These are phyloP conservation scores for Stomorhina lunata DNA, from an alignment of 2,888 invertebrate species.

Conservation along the genomic window DNA sequence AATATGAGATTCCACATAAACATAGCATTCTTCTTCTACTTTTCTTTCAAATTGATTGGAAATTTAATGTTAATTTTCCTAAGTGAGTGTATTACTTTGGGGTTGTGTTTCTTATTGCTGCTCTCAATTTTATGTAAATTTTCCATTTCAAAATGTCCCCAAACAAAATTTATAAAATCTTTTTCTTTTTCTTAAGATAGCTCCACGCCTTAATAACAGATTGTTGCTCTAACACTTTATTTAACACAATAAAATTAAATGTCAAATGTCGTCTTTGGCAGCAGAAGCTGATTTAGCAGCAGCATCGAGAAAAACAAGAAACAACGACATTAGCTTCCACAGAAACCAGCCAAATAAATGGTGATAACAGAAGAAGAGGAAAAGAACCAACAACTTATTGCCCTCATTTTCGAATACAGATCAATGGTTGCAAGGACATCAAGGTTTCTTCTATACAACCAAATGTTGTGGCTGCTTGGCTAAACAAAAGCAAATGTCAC, in stretches of 20 bases:
- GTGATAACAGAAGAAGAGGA: background rate
- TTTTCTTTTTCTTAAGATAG: background rate
- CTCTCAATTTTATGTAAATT: constrained; percentile 49
- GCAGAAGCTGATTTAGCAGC: background rate
- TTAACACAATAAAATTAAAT: constrained; percentile 37
- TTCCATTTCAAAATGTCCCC: background rate
- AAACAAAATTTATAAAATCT: background rate
- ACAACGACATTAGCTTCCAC: background rate
- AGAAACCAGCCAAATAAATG: too few relatives aligned
- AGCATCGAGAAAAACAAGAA: background rate
- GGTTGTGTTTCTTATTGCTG: background rate
- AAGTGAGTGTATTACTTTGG: constrained; percentile 12
- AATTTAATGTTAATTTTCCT: constrained; percentile 3
- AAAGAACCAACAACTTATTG: constrained; percentile 2
- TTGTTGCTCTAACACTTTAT: constrained; percentile 49
- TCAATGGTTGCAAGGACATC: constrained; percentile 33
- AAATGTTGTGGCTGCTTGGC: background rate
- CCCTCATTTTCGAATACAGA: background rate
- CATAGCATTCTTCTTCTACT: too few relatives aligned
- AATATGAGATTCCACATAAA: too few relatives aligned
- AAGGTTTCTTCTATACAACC: background rate
- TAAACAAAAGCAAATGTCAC: background rate
- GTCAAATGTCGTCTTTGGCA: constrained; percentile 28
- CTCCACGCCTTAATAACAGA: background rate
- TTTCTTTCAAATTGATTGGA: background rate